These are phyloP conservation scores for Oscheius sp. DNA, from an alignment of 2,888 invertebrate genomes.

Conservation along the genomic window DNA sequence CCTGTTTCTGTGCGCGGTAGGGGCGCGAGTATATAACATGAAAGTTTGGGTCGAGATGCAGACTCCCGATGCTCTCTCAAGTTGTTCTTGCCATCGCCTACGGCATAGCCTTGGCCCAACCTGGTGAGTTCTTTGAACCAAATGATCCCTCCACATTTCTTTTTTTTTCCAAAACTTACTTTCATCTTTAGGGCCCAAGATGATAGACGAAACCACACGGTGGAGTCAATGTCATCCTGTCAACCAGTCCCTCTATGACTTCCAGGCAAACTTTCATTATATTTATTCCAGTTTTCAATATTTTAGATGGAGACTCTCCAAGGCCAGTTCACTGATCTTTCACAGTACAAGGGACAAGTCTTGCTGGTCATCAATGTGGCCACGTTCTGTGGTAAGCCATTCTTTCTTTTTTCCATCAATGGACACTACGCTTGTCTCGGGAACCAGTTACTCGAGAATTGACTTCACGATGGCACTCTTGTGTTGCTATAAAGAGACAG, in stretches of 20 bases:
- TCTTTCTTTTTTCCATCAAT: background rate
- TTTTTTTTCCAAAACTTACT: background rate
- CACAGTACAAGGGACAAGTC: conserved; percentile 70
- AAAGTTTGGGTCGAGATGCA: conserved; percentile 27
- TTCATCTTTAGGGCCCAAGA: conserved; percentile 62
- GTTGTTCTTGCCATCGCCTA: conserved; percentile 34
- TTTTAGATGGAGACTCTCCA: conserved; percentile 69
- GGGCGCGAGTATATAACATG: conserved; percentile 32
- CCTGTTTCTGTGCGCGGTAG: conserved; percentile 23
- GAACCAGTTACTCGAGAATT: conserved; percentile 17
- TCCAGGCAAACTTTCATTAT: conserved; percentile 50
- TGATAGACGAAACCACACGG: conserved; percentile 71
- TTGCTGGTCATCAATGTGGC: conserved; percentile 72
- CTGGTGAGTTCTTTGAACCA: conserved; percentile 36
- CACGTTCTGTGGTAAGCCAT: conserved; percentile 70
- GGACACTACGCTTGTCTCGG: conserved; percentile 6
- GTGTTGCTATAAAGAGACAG: background rate
- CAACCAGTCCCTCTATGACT: conserved; percentile 71
- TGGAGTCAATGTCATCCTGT: conserved; percentile 68
- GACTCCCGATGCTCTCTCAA: conserved; percentile 34
- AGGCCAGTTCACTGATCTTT: conserved; percentile 71
- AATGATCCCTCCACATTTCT: background rate
- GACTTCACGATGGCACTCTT: background rate
- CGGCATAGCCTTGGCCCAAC: conserved; percentile 43
- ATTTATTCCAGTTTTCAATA: background rate